Base-by-base conservation (phyloP, 2,888 invertebrate species). In the Diabrotica balteata region DNA sequence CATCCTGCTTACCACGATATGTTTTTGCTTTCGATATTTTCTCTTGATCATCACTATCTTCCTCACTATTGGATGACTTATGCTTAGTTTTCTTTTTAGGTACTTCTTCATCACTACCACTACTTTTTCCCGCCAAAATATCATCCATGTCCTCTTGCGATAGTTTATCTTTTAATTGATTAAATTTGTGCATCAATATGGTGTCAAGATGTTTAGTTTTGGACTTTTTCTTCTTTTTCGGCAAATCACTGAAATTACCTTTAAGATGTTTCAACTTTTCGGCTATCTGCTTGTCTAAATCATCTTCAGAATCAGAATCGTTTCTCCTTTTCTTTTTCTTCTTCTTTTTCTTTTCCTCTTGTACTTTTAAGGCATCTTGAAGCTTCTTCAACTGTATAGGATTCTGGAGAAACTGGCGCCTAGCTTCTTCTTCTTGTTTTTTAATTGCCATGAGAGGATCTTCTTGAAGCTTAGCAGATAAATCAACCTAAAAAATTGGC, bases 401-500 rank as follows among this genome's bases (percentile, higher is more conserved):
- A 86, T 98, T 98, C 77, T 95, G 93, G 5, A 98, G 83, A 47
- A 98, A 86, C 68, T 94, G 92, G 68, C 91, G 90, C 51, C 93
- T 86, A 0, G 93, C 92, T 79, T 97, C 96, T 80, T 96, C 90
- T 85, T 97, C 97, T 64, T 93, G 89, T 80, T 95, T 93, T 78
- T 93, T 94, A 7, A 98, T 97, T 4, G 93, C 88, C 80, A 95
- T 90, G 50, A 98, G 84, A 0, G 98, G 98, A 86, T 98, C 98
- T 83, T 98, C 97, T 80, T 96, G 90, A 71, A 96, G 87, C 85
- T 97, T 97, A 22, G 95, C 89, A 55, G 90, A 91, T 78, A 96
- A 86, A 82, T 97, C 97, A 9, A 96, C 93, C 85, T 94, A 91
- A 63, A 90, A 88, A n/a, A 46, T 10, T 43, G 7, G 44, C 32